These are phyloP conservation scores for Dinoponera quadriceps DNA, from an alignment of 1,140 invertebrate genomes.

Conservation along the genomic window DNA sequence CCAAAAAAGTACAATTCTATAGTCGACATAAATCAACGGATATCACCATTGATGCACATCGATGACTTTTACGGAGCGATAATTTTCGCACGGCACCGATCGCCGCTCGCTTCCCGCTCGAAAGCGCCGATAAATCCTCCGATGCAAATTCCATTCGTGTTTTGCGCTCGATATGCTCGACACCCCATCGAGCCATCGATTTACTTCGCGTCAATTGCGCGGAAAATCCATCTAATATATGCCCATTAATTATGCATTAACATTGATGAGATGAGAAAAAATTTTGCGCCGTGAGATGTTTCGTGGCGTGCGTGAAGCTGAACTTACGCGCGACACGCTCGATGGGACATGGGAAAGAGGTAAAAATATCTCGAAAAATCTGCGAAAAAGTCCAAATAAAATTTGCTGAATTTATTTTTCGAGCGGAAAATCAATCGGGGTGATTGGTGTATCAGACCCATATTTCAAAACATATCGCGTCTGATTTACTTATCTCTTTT, in stretches of 20 bases:
- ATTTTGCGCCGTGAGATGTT: background rate
- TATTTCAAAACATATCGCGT: too few relatives aligned
- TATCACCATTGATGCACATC: conserved; percentile 59
- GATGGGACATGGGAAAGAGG: background rate
- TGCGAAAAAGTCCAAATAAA: too few relatives aligned
- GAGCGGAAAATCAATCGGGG: background rate
- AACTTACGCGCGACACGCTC: background rate
- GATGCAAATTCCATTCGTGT: conserved; percentile 29
- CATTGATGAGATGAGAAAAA: background rate
- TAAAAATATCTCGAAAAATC: background rate
- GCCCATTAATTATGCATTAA: conserved; percentile 16
- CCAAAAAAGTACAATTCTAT: conserved; percentile 32
- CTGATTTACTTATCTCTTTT: too few relatives aligned
- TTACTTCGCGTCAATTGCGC: conserved; percentile 20
- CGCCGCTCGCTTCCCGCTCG: conserved; percentile 25
- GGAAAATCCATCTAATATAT: conserved; percentile 8
- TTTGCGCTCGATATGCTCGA: conserved; percentile 26
- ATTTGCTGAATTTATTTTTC: background rate
- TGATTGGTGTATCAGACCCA: background rate
- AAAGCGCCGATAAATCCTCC: conserved; percentile 31
- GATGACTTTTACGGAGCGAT: conserved; percentile 49
- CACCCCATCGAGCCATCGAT: conserved; percentile 3
- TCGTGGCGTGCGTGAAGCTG: background rate
- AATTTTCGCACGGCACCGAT: conserved; percentile 40
- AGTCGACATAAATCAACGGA: conserved; percentile 47